Base-by-base conservation (phyloP, 2,797 vertebrate species). In the Pseudochaenichthys georgianus region DNA sequence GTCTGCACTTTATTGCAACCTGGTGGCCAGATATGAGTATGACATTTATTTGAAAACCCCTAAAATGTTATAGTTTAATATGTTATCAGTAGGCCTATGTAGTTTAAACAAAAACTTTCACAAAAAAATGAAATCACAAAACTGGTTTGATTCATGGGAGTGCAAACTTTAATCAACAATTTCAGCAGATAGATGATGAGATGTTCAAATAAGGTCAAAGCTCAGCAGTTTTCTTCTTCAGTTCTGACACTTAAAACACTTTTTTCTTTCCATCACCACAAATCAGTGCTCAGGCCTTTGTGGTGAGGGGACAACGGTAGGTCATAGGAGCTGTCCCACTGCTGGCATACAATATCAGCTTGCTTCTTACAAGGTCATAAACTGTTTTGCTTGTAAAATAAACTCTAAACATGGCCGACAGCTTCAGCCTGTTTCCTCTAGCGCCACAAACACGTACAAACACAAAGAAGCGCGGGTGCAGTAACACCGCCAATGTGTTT, bases 151-250 rank as follows among this genome's bases (percentile, higher is more conserved):
- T 73, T 88, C 71, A 78, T 85, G 63, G 83, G 83, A 93, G 88
- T 92, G 94, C 84, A 93, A 94, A 92, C 78, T 95, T 95, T 95
- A 95, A 88, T 95, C 77, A 88, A 84, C 77, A 87, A 73, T 45
- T 84, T 88, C 76, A 87, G 92, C 85, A 89, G 77, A 77, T 77
- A 66, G 60, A 86, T 75, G 78, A 83, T 70, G 84, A 90, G 47
- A 83, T 83, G 79, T 77, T 82, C 13, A 81, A 88, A 77, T 59
- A 48, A 86, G 81, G 80, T 82, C 47, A 70, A 77, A 88, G 77
- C 81, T 59, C 78, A 87, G 82, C 75, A 86, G 58, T 69, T 84
- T 71, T 66, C 57, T 34, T 80, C 45, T 65, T 71, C 48, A 45
- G 12, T 75, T 81, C 5, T 65, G 55, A 61, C 65, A 62, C 23